Percentiles rank a stretch among this genome's conserved stretches.
phyloP scores from a whole-genome alignment of 2,797 vertebrate species.

The Falco concolor region DNA sequence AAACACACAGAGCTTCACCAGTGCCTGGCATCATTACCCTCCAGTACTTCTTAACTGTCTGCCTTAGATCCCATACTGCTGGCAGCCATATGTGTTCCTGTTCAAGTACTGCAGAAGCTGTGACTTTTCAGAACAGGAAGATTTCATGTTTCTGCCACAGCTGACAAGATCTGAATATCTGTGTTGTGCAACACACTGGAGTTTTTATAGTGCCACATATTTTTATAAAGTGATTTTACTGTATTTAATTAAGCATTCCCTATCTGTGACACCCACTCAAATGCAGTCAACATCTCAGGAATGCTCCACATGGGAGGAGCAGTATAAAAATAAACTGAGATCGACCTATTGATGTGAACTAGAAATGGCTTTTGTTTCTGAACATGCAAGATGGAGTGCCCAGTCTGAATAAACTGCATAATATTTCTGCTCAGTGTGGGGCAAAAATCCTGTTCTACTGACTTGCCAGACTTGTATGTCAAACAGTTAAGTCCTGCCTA shows the following conservation, averaged over 20 bases:
- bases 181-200: neutral
- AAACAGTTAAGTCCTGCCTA: neutral
- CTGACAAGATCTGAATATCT: neutral
- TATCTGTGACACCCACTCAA: neutral
- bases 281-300: neutral
- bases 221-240: neutral
- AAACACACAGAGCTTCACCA: neutral
- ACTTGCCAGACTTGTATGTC: neutral
- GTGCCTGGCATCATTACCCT: neutral
- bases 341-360: neutral
- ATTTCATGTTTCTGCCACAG: neutral
- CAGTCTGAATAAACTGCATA: neutral
- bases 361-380: neutral
- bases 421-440: neutral
- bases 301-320: neutral
- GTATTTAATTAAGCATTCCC: neutral
- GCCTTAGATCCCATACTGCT: neutral
- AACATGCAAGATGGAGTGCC: neutral
- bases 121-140: neutral
- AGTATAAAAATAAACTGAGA: neutral
- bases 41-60: neutral
- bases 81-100: neutral
- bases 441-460: neutral
- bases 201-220: neutral
- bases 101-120: neutral